These are phyloP conservation scores for Matsumyia berberina DNA, from an alignment of 2,888 invertebrate species.

Conservation along the genomic window DNA sequence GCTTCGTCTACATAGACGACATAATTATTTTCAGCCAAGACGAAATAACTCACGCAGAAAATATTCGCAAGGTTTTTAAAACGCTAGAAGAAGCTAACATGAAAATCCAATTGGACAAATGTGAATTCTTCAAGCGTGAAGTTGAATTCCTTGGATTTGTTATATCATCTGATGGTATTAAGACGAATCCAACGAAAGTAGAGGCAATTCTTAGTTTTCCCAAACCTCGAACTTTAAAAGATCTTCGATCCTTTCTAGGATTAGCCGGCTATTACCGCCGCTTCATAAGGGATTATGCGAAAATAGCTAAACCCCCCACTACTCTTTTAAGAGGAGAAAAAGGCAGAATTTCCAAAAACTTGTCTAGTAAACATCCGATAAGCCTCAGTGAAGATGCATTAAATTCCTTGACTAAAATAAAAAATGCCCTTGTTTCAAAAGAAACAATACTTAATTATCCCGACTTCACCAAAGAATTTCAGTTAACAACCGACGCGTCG, in stretches of 20 bases:
- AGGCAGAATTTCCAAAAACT: too few species aligned
- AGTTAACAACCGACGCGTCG: too few species aligned
- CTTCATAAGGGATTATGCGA: background rate
- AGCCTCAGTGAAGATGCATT: background rate
- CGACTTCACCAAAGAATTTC: too few species aligned
- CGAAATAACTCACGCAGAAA: background rate
- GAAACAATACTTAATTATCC: too few species aligned
- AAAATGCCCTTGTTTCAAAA: too few species aligned
- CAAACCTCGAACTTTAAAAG: background rate
- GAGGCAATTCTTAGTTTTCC: background rate
- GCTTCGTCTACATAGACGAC: background rate
- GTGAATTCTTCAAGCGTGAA: background rate
- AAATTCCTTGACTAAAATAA: too few species aligned
- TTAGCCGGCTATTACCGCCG: background rate
- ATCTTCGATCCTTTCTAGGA: background rate
- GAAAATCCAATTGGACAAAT: background rate
- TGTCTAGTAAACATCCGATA: too few species aligned
- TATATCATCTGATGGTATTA: background rate
- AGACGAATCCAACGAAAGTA: background rate
- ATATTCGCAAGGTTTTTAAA: background rate
- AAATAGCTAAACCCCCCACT: too few species aligned
- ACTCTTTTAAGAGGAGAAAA: too few species aligned
- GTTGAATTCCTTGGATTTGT: background rate
- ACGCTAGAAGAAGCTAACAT: background rate
- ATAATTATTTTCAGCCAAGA: background rate